phyloP scores from a whole-genome alignment of 2,113 vertebrate species.

The Tonatia bakeri region DNA sequence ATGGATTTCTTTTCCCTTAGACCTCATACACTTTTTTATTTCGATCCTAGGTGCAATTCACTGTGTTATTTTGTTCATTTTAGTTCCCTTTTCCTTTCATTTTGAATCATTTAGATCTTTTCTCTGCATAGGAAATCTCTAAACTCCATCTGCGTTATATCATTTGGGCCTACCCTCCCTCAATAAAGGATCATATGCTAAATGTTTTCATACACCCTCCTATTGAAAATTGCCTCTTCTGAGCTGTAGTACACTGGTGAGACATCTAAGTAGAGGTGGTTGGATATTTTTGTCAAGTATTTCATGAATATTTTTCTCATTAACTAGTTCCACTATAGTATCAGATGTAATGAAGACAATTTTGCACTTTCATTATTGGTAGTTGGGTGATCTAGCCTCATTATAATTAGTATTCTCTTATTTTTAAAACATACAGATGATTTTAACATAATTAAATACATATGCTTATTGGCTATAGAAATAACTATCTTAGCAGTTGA shows the following conservation, averaged over 20 bases:
- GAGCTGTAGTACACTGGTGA: neutral
- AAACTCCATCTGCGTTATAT: neutral
- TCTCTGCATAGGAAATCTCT: neutral
- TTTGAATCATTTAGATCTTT: neutral
- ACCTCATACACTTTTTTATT: neutral
- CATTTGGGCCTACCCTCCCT: accelerated
- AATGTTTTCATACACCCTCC: neutral
- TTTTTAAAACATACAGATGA: neutral
- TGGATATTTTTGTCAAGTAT: neutral
- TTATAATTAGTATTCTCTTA: neutral
- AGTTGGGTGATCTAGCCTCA: neutral
- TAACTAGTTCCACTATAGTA: neutral
- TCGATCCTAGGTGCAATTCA: neutral
- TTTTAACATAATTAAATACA: constrained; percentile 5
- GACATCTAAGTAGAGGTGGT: neutral
- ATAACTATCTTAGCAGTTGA: neutral
- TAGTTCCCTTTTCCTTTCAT: neutral
- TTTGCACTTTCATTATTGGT: neutral
- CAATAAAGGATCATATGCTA: neutral
- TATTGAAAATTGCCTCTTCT: neutral
- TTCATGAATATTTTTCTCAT: neutral
- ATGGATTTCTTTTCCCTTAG: neutral
- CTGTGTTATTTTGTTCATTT: neutral
- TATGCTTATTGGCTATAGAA: neutral
- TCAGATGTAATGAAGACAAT: neutral